Evolutionary conservation across 2,113 vertebrate genomes (phyloP).

Genomic region (Dolichallabes microphthalmus): DNA sequence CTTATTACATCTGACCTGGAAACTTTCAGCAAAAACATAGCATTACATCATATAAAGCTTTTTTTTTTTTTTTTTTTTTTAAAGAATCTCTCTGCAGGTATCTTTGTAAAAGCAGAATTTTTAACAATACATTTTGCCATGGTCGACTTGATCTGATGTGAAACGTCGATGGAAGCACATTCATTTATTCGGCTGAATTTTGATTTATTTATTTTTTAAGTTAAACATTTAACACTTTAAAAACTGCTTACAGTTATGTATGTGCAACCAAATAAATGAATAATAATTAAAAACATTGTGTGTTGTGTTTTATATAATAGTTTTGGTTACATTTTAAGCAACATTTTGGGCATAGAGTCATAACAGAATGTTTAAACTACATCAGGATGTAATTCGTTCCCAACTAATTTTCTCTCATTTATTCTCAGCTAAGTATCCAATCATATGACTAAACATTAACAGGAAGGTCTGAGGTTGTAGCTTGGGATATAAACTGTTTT

Average conservation of each 20-base stretch:
- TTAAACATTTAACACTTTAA: background rate
- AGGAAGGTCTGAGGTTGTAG: slow-evolving; percentile 87
- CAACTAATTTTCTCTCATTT: slow-evolving; percentile 22
- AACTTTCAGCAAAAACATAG: background rate
- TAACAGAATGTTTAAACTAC: background rate
- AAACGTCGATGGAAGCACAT: background rate
- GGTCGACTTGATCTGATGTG: background rate
- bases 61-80: too few relatives aligned
- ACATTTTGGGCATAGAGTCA: slow-evolving; percentile 16
- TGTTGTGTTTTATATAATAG: background rate
- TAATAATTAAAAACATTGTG: background rate
- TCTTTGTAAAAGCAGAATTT: background rate
- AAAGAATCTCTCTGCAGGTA: background rate
- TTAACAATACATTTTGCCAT: background rate
- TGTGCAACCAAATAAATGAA: background rate
- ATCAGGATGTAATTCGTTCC: slow-evolving; percentile 9
- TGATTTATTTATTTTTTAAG: too few relatives aligned
- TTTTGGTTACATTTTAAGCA: background rate
- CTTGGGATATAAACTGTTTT: slow-evolving; percentile 83
- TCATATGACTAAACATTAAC: slow-evolving; percentile 92
- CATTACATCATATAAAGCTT: background rate
- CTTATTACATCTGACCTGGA: background rate
- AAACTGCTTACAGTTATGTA: background rate
- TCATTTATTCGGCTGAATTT: background rate
- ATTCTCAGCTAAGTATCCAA: slow-evolving; percentile 49